These are phyloP conservation scores for Coluber constrictor DNA, from an alignment of 2,797 vertebrate genomes.

Conservation along the genomic window DNA sequence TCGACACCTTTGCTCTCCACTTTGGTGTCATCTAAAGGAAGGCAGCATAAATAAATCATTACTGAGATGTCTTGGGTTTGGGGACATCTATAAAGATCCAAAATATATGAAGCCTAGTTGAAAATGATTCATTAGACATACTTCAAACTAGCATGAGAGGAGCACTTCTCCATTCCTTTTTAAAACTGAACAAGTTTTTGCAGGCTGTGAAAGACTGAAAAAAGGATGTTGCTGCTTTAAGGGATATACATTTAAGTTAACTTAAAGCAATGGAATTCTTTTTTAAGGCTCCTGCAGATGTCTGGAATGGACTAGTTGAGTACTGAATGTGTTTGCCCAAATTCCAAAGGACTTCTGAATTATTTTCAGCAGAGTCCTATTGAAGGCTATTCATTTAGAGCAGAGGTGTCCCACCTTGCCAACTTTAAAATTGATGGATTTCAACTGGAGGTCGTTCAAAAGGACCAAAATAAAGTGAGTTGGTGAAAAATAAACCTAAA, in stretches of 20 bases:
- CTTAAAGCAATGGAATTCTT: not conserved
- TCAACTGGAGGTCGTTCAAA: not conserved
- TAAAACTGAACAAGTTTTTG: not conserved
- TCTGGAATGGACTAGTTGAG: not conserved
- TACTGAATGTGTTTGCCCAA: not conserved
- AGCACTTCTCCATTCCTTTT: not conserved
- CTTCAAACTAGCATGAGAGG: not conserved
- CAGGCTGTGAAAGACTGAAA: not conserved
- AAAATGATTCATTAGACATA: not conserved
- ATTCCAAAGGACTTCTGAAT: not conserved
- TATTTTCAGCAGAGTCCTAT: not conserved
- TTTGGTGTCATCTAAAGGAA: not conserved
- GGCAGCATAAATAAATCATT: not conserved
- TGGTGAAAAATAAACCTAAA: not conserved
- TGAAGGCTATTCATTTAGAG: not conserved
- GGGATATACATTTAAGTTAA: not conserved
- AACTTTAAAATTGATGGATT: not conserved
- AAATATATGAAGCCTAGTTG: not conserved
- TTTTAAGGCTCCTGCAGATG: not conserved
- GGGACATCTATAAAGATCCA: not conserved
- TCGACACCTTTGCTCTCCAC: not conserved
- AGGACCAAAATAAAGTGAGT: not conserved
- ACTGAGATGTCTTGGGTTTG: not conserved
- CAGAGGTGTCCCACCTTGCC: not conserved
- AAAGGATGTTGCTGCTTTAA: not conserved